A percentile compares a stretch with the other conserved stretches of the same genome.
Evolutionary conservation across 2,888 invertebrate species (phyloP).

Genomic region (Oscheius onirici): DNA sequence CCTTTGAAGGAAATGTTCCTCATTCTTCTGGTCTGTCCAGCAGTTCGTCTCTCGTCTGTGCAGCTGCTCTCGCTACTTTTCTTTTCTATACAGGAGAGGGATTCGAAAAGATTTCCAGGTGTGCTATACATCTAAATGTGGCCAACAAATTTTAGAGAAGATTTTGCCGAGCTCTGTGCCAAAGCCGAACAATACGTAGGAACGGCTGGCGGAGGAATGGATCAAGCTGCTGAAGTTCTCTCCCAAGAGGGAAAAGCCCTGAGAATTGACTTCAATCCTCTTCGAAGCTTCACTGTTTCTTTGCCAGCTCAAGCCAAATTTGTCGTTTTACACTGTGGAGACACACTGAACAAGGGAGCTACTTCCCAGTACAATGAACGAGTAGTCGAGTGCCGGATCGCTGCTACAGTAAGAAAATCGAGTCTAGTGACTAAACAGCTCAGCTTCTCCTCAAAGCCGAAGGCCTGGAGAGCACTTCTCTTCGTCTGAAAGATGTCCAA

Average conservation of each 20-base stretch:
- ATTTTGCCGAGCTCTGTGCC: constrained; percentile 88
- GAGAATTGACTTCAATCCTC: constrained; percentile 87
- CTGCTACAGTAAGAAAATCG: constrained; percentile 79
- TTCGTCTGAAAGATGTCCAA: constrained; percentile 50
- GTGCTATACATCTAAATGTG: not conserved
- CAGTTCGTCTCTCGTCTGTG: constrained; percentile 95
- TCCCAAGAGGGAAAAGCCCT: constrained; percentile 59
- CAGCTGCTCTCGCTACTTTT: constrained; percentile 84
- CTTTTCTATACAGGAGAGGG: constrained; percentile 75
- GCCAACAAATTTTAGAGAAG: too few species aligned
- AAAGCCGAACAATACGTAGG: constrained; percentile 92
- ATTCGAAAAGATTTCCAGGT: constrained; percentile 49
- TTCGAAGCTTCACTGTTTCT: constrained; percentile 80
- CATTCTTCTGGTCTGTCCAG: constrained; percentile 93
- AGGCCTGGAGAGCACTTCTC: constrained; percentile 16
- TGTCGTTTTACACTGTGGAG: constrained; percentile 87
- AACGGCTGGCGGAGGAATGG: constrained; percentile 99
- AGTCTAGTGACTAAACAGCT: not conserved
- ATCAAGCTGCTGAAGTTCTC: constrained; percentile 92
- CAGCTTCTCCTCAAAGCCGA: constrained; percentile 42
- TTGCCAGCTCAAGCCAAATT: constrained; percentile 87
- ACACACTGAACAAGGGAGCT: constrained; percentile 82
- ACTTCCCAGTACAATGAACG: constrained; percentile 87
- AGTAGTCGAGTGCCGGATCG: constrained; percentile 92
- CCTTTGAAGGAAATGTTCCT: constrained; percentile 80